These are phyloP conservation scores for Halocynthia roretzi DNA, from an alignment of 23 tunicate genomes.

Conservation along the genomic window DNA sequence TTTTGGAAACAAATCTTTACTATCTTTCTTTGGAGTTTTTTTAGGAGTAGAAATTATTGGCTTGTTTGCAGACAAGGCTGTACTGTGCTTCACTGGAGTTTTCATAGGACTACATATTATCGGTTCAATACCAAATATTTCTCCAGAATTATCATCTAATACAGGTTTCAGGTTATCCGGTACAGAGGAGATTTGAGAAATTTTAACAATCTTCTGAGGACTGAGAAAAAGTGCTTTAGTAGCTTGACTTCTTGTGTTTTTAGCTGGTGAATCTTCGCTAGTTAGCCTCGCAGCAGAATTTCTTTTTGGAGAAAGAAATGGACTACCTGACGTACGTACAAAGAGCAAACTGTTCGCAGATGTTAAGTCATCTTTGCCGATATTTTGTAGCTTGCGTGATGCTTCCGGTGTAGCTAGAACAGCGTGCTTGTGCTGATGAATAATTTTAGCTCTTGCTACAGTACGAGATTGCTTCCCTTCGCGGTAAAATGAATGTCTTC, in stretches of 20 bases:
- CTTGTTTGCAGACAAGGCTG: too few species aligned
- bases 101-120: too few species aligned
- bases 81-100: too few species aligned
- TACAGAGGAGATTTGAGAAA: too few species aligned
- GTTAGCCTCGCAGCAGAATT: not conserved
- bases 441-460: conserved; percentile 60
- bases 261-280: conserved; percentile 4
- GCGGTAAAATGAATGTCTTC: conserved; percentile 81
- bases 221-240: conserved; percentile 5
- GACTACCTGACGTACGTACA: not conserved
- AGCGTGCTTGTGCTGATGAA: conserved; percentile 75
- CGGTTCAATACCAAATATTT: too few species aligned
- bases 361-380: not conserved
- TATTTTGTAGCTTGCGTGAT: not conserved
- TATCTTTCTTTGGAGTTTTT: too few species aligned
- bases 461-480: conserved; percentile 55
- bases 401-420: conserved; percentile 54
- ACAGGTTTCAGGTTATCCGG: too few species aligned
- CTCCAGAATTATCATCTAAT: too few species aligned
- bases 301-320: not conserved
- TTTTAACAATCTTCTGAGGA: not conserved
- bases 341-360: not conserved
- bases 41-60: too few species aligned
- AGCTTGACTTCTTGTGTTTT: conserved; percentile 6
- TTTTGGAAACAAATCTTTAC: too few species aligned